These are phyloP conservation scores for Drosophila sproati DNA, from an alignment of 1,140 invertebrate species.

Conservation along the genomic window DNA sequence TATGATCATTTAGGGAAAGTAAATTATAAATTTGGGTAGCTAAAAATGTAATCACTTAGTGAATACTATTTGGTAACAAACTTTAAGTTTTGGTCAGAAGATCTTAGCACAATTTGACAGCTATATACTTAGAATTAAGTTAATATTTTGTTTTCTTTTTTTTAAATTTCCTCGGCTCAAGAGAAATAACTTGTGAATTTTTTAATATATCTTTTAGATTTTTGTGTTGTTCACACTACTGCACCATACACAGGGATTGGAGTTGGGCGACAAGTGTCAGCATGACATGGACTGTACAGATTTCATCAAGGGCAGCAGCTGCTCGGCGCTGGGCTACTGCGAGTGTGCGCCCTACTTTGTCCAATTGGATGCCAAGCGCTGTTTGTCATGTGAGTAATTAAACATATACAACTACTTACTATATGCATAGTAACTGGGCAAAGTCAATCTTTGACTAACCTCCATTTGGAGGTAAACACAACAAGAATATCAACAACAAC, in stretches of 20 bases:
- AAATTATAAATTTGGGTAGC: too few species aligned
- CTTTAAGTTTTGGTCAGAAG: too few species aligned
- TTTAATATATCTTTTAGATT: constrained; percentile 36
- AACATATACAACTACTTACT: not conserved
- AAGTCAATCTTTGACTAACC: constrained; percentile 74
- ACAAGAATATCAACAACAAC: not conserved
- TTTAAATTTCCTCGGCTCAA: not conserved
- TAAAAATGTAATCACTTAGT: too few species aligned
- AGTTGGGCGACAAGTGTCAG: constrained; percentile 80
- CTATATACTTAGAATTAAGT: too few species aligned
- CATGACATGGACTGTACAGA: constrained; percentile 85
- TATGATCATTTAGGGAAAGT: not conserved
- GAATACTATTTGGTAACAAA: too few species aligned
- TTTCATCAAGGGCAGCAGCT: constrained; percentile 83
- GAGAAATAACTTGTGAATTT: not conserved
- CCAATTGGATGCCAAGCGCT: constrained; percentile 87
- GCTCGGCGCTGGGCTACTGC: constrained; percentile 86
- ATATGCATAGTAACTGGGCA: constrained; percentile 36
- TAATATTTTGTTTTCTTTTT: not conserved
- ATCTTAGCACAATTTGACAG: too few species aligned
- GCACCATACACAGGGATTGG: constrained; percentile 44
- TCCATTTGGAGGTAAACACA: constrained; percentile 17
- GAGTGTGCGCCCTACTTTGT: constrained; percentile 89
- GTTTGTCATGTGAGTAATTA: constrained; percentile 88
- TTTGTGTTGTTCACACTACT: constrained; percentile 58